phyloP scores from a whole-genome alignment of 2,797 vertebrate genomes.

The Sphenopsis melanotis region DNA sequence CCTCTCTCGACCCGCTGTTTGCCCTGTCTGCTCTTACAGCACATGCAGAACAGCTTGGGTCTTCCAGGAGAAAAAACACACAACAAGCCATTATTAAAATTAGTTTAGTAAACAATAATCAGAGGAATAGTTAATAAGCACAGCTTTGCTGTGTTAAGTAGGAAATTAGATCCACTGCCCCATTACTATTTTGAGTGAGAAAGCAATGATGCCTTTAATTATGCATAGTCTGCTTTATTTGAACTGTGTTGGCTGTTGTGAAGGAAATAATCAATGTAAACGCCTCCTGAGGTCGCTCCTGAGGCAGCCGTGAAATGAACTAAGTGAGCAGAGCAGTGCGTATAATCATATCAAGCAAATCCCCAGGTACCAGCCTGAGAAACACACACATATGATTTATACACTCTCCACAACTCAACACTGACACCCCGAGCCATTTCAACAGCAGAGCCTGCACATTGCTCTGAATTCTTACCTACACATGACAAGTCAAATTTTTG shows the following conservation, averaged over 20 bases:
- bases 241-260: constrained; percentile 60
- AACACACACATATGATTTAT: constrained; percentile 54
- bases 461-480: constrained; percentile 12
- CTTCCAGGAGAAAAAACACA: background rate
- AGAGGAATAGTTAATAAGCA: constrained; percentile 65
- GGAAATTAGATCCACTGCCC: constrained; percentile 67
- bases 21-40: background rate
- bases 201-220: constrained; percentile 69
- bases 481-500: background rate
- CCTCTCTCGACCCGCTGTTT: background rate
- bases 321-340: constrained; percentile 47
- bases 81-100: constrained; percentile 38
- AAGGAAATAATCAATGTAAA: constrained; percentile 64
- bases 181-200: constrained; percentile 68
- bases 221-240: constrained; percentile 72
- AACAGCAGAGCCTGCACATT: constrained; percentile 42
- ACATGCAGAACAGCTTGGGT: background rate
- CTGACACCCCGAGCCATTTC: constrained; percentile 61
- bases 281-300: constrained; percentile 60
- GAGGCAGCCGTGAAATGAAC: constrained; percentile 64
- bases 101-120: constrained; percentile 67
- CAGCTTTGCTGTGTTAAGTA: constrained; percentile 54
- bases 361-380: constrained; percentile 49
- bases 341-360: constrained; percentile 65
- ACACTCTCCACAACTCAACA: constrained; percentile 59